Conservation (phyloP, 1,140 invertebrate genomes). For the Pogonus chalceus region DNA sequence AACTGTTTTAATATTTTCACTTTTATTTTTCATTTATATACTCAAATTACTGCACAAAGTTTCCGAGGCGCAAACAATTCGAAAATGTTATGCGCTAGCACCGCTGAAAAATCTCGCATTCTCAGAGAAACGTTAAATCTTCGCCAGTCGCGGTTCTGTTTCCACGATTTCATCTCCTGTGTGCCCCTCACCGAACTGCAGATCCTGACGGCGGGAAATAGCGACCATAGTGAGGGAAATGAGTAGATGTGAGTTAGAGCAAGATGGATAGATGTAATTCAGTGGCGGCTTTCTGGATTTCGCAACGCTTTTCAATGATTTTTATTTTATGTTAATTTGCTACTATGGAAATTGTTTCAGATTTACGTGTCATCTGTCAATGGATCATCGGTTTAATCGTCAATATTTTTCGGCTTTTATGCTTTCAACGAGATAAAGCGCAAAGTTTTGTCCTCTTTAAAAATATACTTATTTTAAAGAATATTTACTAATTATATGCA, state of each 20-base stretch:
- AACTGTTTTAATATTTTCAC: no score
- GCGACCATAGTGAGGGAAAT: neutral
- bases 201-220: neutral
- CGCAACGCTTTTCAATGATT: no score
- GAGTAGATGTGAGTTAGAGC: neutral
- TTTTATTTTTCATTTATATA: conserved; percentile 1
- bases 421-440: no score
- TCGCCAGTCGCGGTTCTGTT: neutral
- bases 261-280: neutral
- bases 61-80: neutral
- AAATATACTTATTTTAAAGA: no score
- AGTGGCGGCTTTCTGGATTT: no score
- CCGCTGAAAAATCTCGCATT: neutral
- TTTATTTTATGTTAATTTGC: no score
- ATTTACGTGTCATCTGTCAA: no score
- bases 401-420: no score
- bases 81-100: neutral
- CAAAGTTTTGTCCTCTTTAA: no score
- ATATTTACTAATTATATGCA: no score
- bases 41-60: neutral
- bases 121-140: neutral
- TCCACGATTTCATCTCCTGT: neutral
- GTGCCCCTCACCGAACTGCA: neutral
- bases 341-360: no score
- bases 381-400: no score